Conservation (phyloP, 1,140 invertebrate genomes). For the Drosophila pectinifera region DNA sequence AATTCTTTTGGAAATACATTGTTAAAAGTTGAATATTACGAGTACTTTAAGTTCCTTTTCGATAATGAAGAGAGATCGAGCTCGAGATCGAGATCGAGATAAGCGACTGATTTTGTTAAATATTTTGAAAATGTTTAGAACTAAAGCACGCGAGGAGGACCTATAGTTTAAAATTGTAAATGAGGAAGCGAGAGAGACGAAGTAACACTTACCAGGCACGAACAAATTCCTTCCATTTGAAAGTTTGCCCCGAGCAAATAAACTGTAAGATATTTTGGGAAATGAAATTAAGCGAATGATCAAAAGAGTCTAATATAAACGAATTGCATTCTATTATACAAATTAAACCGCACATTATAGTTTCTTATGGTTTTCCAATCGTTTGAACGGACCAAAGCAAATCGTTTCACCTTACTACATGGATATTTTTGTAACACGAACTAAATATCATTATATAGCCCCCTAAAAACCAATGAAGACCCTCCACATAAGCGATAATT, state of each 20-base stretch:
- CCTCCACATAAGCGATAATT: constrained; percentile 64
- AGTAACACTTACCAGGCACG: constrained; percentile 72
- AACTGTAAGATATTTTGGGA: constrained; percentile 68
- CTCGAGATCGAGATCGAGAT: constrained; percentile 5
- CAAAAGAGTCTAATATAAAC: constrained; percentile 46
- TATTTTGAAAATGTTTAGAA: constrained; percentile 68
- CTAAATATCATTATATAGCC: constrained; percentile 19
- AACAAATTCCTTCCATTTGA: constrained; percentile 84
- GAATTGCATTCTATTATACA: constrained; percentile 23
- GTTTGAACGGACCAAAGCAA: constrained; percentile 73
- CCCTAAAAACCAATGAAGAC: constrained; percentile 32
- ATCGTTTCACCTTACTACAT: constrained; percentile 40
- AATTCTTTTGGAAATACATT: constrained; percentile 48
- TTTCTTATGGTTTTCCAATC: constrained; percentile 56
- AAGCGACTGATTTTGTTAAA: constrained; percentile 82
- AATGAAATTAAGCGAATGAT: constrained; percentile 50
- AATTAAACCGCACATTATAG: constrained; percentile 23
- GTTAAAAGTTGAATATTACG: constrained; percentile 65
- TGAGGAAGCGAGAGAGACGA: constrained; percentile 43
- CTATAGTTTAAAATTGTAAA: constrained; percentile 73
- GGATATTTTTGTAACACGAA: constrained; percentile 60
- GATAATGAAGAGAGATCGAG: constrained; percentile 27
- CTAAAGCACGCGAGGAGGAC: constrained; percentile 41
- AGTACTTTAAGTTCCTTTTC: constrained; percentile 77
- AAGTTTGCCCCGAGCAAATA: constrained; percentile 42